Conservation (phyloP, 2,113 vertebrate species). For the Pantherophis guttatus region DNA sequence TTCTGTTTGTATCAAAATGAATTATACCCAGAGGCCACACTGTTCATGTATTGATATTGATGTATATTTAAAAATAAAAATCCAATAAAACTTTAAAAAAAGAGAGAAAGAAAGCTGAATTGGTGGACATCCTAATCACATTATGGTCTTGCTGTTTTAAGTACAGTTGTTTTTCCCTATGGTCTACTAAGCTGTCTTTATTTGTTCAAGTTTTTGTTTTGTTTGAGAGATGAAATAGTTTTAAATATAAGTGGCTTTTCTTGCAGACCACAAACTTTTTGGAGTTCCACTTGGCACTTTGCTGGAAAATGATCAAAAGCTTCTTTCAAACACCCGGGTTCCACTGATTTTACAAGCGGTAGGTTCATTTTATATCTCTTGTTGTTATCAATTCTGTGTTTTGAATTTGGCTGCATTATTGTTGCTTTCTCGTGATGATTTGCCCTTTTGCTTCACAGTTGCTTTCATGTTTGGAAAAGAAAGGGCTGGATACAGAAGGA, state of each 20-base stretch:
- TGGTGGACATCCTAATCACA: not conserved
- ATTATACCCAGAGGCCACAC: too few species aligned
- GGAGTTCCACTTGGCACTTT: conserved; percentile 80
- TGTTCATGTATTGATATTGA: too few species aligned
- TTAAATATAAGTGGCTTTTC: not conserved
- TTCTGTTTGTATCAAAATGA: too few species aligned
- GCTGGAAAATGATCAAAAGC: conserved; percentile 83
- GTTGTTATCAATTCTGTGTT: not conserved
- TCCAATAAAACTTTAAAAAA: too few species aligned
- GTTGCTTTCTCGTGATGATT: not conserved
- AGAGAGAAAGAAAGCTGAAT: not conserved
- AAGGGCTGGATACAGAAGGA: conserved; percentile 83
- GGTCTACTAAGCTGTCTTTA: not conserved
- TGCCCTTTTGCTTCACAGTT: conserved; percentile 66
- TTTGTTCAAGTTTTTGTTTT: not conserved
- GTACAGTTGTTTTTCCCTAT: not conserved
- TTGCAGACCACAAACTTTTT: conserved; percentile 81
- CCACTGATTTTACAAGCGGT: conserved; percentile 85
- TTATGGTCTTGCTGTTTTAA: not conserved
- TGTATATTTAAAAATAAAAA: too few species aligned
- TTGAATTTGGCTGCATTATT: not conserved
- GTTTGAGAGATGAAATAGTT: not conserved
- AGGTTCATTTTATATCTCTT: conserved; percentile 44
- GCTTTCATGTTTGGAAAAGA: conserved; percentile 86
- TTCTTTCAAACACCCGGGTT: conserved; percentile 71